A percentile compares a stretch with the other conserved stretches of the same genome.
phyloP scores from a whole-genome alignment of 2,797 vertebrate genomes.

The Urocyon cinereoargenteus region DNA sequence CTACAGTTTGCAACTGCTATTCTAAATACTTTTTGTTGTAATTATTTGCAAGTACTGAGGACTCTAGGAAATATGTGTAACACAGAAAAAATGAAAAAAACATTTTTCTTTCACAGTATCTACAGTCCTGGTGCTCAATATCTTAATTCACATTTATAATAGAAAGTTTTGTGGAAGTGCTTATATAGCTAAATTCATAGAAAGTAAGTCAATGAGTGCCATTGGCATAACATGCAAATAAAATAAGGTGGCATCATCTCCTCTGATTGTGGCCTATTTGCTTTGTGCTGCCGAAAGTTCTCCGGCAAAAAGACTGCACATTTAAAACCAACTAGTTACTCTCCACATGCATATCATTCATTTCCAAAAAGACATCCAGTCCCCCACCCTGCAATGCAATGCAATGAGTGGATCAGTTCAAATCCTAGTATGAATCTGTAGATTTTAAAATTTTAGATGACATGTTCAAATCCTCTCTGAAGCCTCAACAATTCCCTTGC shows the following conservation, averaged over 20 bases:
- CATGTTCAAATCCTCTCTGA: background rate
- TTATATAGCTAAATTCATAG: background rate
- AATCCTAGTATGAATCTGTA: background rate
- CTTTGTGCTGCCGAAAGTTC: background rate
- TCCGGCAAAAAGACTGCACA: fast-evolving
- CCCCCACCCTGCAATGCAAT: background rate
- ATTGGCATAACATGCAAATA: background rate
- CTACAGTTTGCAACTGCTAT: background rate
- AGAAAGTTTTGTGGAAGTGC: background rate
- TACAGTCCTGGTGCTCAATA: background rate
- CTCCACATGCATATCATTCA: background rate
- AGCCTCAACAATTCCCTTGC: background rate
- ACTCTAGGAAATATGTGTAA: background rate
- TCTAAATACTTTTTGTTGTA: background rate
- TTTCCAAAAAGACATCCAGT: background rate
- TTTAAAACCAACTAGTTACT: background rate
- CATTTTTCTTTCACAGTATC: background rate
- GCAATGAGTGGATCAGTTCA: background rate
- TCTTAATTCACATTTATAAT: background rate
- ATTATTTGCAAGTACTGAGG: background rate
- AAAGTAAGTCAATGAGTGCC: background rate
- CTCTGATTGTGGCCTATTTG: background rate
- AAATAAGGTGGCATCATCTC: background rate
- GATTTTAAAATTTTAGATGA: background rate
- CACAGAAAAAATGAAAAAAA: background rate